These are phyloP conservation scores for Urosaurus nigricauda DNA, from an alignment of 2,797 vertebrate species.

Conservation along the genomic window DNA sequence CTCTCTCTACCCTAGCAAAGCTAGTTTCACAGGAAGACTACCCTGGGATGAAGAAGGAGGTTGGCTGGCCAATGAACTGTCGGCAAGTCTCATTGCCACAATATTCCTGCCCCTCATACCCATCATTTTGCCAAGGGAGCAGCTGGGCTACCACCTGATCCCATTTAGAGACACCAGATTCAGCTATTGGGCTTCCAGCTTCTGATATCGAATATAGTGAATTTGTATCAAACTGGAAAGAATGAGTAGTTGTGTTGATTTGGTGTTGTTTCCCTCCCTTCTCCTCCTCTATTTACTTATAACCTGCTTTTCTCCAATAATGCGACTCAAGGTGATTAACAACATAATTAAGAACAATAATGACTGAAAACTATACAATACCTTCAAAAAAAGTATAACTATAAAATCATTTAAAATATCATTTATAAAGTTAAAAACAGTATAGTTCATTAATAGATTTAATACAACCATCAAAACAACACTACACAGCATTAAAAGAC, in stretches of 20 bases:
- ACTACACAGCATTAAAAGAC: no score
- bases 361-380: not conserved
- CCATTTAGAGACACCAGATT: no score
- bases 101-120: not conserved
- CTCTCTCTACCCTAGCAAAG: not conserved
- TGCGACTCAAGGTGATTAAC: no score
- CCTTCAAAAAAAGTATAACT: no score
- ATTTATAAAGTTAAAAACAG: no score
- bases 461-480: no score
- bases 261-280: no score
- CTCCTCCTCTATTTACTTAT: no score
- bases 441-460: no score
- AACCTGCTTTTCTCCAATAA: no score
- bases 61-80: not conserved
- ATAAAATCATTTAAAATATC: no score
- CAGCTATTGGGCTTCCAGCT: not conserved
- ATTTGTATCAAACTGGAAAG: not conserved
- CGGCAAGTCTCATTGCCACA: not conserved
- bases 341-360: not conserved
- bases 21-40: not conserved
- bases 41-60: not conserved
- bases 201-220: not conserved
- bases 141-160: not conserved
- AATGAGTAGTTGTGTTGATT: not conserved
- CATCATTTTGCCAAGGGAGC: not conserved